Base-by-base conservation (phyloP, 2,888 invertebrate genomes). In the Trissonchulus latispiculum region DNA sequence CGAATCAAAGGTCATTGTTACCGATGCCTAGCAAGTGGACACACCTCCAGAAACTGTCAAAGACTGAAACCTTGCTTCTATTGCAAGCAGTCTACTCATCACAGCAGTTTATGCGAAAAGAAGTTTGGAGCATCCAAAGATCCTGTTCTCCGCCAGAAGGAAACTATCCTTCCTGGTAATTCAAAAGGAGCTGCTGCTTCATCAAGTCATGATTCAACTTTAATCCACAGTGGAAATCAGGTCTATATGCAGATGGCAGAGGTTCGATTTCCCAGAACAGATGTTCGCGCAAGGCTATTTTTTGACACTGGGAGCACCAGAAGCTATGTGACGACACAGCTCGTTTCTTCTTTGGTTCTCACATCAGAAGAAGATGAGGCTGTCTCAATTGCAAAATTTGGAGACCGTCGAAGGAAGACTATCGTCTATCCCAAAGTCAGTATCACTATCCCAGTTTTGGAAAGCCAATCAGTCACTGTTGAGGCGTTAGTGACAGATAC, bases 81-180 rank as follows among this genome's bases (percentile, higher is more conserved):
- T n/a, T 68, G 69, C 31, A 68, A 68, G 8, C 33, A 68, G 36
- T 31, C 28, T 32, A n/a, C 3, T n/a, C 69, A 68, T n/a, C 69
- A 68, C n/a, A 33, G 69, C 69, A 68, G 69, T 36, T 15, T 68
- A 23, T 68, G 33, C 28, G n/a, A 35, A 31, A n/a, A n/a, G 35
- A 23, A 68, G 36, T 68, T 68, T 36, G 64, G 64, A 8, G 23
- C 23, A 15, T 48, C 23, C 48, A 48, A 23, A 15, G 48, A 48
- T 23, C 8, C 8, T 15, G 8, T 23, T 48, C 23, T 23, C 23
- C 31, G 64, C 28, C 28, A 8, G 8, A 28, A 33, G 64, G 33
- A 64, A 3, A 64, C 64, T 8, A 33, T 3, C 18, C 29, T 18
- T 15, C 8, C 28, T 3, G 15, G 28, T 15, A n/a, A n/a, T n/a